A percentile compares a stretch with the other conserved stretches of the same genome.
These are phyloP conservation scores for Zaprionus inermis DNA, from an alignment of 1,140 invertebrate species.

Conservation along the genomic window DNA sequence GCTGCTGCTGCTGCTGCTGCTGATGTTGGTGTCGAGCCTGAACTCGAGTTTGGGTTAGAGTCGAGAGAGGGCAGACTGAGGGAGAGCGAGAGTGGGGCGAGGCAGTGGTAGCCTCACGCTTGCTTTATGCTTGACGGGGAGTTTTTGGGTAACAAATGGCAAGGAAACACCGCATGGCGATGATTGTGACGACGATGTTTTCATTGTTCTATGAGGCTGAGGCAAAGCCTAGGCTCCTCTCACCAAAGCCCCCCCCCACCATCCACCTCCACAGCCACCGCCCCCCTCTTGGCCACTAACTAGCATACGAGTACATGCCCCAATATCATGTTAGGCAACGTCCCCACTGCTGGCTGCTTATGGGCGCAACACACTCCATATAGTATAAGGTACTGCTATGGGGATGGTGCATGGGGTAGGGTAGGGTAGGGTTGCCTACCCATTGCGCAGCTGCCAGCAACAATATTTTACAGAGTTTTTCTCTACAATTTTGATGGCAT, in stretches of 20 bases:
- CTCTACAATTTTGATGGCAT: constrained; percentile 73
- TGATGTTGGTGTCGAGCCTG: constrained; percentile 20
- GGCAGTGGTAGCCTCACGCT: constrained; percentile 7
- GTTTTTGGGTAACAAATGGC: constrained; percentile 66
- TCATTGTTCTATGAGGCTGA: constrained; percentile 76
- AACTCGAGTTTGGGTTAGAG: constrained; percentile 4
- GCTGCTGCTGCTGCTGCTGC: constrained; percentile 16
- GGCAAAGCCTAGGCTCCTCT: constrained; percentile 19
- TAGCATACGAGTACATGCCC: constrained; percentile 23
- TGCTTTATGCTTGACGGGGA: constrained; percentile 34
- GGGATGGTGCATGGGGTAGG: no score
- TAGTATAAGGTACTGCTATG: constrained; percentile 4
- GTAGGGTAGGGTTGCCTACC: constrained; percentile 2
- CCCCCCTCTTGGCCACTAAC: constrained; percentile 1
- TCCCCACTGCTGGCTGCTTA: neutral
- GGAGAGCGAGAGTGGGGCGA: neutral
- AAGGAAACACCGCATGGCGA: constrained; percentile 79
- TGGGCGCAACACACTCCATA: constrained; percentile 4
- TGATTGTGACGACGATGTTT: constrained; percentile 81
- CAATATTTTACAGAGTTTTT: constrained; percentile 78
- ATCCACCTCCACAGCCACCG: neutral
- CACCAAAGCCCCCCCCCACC: neutral
- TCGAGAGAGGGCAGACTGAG: neutral
- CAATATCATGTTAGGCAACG: constrained; percentile 49
- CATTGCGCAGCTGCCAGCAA: constrained; percentile 71